These are phyloP conservation scores for Smittia sp. DNA, from an alignment of 2,888 invertebrate species.

Conservation along the genomic window DNA sequence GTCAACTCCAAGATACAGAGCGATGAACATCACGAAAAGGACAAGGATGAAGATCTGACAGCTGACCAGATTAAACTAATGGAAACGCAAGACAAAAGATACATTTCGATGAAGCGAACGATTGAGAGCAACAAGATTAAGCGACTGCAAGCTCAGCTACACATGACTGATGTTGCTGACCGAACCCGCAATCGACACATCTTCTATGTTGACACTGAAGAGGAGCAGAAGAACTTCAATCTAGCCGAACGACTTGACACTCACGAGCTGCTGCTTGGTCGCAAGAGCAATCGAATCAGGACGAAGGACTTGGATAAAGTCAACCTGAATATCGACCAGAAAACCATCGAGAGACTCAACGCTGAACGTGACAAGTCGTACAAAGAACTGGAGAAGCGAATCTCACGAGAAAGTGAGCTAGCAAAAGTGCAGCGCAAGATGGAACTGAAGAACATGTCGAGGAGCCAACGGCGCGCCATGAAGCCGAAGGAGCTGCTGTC, in stretches of 20 bases:
- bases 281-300: slow-evolving; percentile 68
- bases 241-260: slow-evolving; percentile 70
- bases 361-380: slow-evolving; percentile 65
- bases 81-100: slow-evolving; percentile 88
- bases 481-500: slow-evolving; percentile 64
- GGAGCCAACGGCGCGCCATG: slow-evolving; percentile 56
- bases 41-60: slow-evolving; percentile 70
- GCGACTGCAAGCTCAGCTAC: slow-evolving; percentile 69
- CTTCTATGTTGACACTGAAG: slow-evolving; percentile 71
- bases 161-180: slow-evolving; percentile 74
- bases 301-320: slow-evolving; percentile 60
- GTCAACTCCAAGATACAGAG: slow-evolving; percentile 73
- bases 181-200: slow-evolving; percentile 70
- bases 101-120: slow-evolving; percentile 80
- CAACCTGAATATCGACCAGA: slow-evolving; percentile 59
- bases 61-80: slow-evolving; percentile 83
- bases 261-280: slow-evolving; percentile 66
- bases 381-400: slow-evolving; percentile 70
- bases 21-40: slow-evolving; percentile 66
- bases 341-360: slow-evolving; percentile 56
- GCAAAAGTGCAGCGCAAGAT: slow-evolving; percentile 75
- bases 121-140: slow-evolving; percentile 71
- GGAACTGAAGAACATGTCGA: slow-evolving; percentile 68
- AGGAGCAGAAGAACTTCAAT: slow-evolving; percentile 63
- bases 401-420: slow-evolving; percentile 73